Conservation (phyloP, 2,797 vertebrate genomes). For the Sebastes nivosus region DNA sequence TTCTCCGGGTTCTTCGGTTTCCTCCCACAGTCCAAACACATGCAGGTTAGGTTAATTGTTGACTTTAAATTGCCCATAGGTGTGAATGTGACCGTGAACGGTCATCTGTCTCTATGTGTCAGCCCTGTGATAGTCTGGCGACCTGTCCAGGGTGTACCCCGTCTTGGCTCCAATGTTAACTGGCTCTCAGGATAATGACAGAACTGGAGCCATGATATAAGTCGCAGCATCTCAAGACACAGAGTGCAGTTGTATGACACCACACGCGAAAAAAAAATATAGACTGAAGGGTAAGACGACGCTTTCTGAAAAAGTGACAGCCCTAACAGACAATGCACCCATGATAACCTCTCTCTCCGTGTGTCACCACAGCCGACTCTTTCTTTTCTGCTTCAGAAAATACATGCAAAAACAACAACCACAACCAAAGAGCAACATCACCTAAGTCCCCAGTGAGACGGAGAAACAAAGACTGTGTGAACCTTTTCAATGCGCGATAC, state of each 20-base stretch:
- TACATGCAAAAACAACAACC: not conserved
- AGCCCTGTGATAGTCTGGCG: too few relatives aligned
- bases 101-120: too few relatives aligned
- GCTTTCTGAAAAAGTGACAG: not conserved
- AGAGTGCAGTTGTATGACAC: not conserved
- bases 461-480: not conserved
- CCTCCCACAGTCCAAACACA: too few relatives aligned
- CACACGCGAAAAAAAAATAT: not conserved
- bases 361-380: not conserved
- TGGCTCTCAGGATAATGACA: not conserved
- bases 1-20: rapidly evolving
- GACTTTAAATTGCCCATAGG: too few relatives aligned
- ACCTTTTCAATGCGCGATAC: not conserved
- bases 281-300: not conserved
- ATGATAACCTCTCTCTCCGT: not conserved
- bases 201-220: not conserved
- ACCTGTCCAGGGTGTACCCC: too few relatives aligned
- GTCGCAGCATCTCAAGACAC: not conserved
- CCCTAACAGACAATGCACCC: not conserved
- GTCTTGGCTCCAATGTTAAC: too few relatives aligned
- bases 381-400: not conserved
- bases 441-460: not conserved
- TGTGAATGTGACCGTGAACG: too few relatives aligned
- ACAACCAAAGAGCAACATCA: not conserved
- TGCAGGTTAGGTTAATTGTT: too few relatives aligned